Evolutionary conservation across 2,113 vertebrate genomes (phyloP).

Genomic region (Rynchops niger): DNA sequence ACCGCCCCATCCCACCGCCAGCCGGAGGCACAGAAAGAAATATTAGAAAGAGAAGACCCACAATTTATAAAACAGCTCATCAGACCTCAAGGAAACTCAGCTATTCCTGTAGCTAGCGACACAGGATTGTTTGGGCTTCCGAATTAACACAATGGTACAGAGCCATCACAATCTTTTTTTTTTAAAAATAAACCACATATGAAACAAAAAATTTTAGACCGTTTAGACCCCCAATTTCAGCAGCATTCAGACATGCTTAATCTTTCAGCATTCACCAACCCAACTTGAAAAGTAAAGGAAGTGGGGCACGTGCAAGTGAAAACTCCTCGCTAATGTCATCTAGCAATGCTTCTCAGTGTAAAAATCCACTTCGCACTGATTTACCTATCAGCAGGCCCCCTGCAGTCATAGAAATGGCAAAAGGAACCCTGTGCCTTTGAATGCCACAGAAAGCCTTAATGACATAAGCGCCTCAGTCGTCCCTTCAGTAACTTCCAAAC

Average conservation of each 20-base stretch:
- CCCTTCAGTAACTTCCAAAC: not conserved
- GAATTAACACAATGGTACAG: not conserved
- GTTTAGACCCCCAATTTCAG: not conserved
- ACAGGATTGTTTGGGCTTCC: not conserved
- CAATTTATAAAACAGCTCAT: not conserved
- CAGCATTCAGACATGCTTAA: not conserved
- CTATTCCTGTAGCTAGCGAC: not conserved
- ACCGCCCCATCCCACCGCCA: not conserved
- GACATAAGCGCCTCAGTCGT: not conserved
- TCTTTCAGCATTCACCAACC: not conserved
- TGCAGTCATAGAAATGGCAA: not conserved
- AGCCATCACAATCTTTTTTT: not conserved
- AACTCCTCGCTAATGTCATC: not conserved
- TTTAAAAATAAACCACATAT: not conserved
- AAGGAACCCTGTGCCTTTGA: not conserved
- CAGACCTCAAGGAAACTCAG: not conserved
- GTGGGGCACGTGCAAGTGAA: not conserved
- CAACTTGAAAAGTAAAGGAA: not conserved
- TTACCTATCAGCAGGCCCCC: not conserved
- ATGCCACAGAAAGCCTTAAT: not conserved
- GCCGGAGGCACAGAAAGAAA: not conserved
- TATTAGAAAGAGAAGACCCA: not conserved
- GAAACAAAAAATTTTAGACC: not conserved
- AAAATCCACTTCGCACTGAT: slow-evolving; percentile 7
- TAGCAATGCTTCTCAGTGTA: not conserved